phyloP scores from a whole-genome alignment of 2,888 invertebrate genomes.

The Adelphocoris suturalis region DNA sequence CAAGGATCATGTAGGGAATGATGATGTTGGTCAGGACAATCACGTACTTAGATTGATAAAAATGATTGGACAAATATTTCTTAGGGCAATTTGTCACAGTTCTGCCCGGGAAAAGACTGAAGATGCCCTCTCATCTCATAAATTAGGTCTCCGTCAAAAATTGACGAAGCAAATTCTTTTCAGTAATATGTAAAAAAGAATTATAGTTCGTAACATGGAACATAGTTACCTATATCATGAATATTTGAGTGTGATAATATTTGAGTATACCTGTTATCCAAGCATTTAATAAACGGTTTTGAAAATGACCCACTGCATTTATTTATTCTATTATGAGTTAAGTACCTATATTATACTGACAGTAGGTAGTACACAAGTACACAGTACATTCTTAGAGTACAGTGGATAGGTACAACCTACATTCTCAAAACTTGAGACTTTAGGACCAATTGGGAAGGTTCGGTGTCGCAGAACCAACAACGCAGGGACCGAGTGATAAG shows the following conservation, averaged over 20 bases:
- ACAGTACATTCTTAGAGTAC: slow-evolving; percentile 20
- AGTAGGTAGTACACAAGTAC: slow-evolving; percentile 12
- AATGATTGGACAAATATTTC: slow-evolving; percentile 20
- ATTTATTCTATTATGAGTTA: neutral
- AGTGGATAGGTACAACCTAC: slow-evolving; percentile 15
- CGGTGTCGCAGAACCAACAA: too few species aligned
- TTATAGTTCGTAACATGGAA: neutral
- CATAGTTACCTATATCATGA: neutral
- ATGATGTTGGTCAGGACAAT: neutral
- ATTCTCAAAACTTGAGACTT: slow-evolving; percentile 20
- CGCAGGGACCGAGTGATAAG: too few species aligned
- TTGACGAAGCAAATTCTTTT: slow-evolving; percentile 8
- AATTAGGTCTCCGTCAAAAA: slow-evolving; percentile 3
- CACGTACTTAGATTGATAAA: neutral
- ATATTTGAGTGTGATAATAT: slow-evolving; percentile 7
- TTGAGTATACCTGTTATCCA: slow-evolving; percentile 1
- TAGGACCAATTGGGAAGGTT: slow-evolving; percentile 25
- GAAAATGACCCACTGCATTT: slow-evolving; percentile 14
- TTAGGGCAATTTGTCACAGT: neutral
- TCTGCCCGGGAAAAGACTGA: neutral
- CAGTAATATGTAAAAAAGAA: neutral
- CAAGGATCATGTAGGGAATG: neutral
- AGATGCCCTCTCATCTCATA: neutral
- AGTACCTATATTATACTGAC: neutral
- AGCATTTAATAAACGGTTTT: slow-evolving; percentile 8